A percentile compares a stretch with the other conserved stretches of the same genome.
phyloP scores from a whole-genome alignment of 2,888 invertebrate species.

The Podotricha telesiphe region DNA sequence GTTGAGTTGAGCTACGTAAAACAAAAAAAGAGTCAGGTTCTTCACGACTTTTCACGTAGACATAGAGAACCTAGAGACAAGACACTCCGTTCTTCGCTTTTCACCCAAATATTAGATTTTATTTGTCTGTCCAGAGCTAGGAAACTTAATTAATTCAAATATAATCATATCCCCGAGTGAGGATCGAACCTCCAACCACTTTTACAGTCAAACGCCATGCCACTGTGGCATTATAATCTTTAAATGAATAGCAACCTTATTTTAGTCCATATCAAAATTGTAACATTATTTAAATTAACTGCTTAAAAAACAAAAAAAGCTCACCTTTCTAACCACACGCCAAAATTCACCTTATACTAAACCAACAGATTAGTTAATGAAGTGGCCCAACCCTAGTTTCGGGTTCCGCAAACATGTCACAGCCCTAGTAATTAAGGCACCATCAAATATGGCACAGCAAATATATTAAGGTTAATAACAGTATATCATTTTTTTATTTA shows the following conservation, averaged over 20 bases:
- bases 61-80: neutral
- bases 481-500: neutral
- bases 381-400: constrained; percentile 49
- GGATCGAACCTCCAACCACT: no score
- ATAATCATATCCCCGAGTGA: no score
- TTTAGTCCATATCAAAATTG: neutral
- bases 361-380: constrained; percentile 64
- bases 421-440: constrained; percentile 39
- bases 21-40: no score
- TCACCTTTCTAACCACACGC: constrained; percentile 1
- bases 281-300: neutral
- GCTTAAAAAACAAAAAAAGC: constrained; percentile 2
- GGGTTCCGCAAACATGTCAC: constrained; percentile 39
- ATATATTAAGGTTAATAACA: constrained; percentile 35
- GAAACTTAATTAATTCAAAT: no score
- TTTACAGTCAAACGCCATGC: no score
- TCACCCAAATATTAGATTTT: no score
- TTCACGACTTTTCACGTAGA: no score
- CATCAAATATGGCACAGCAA: constrained; percentile 30
- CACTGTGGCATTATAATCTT: no score
- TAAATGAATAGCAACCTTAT: no score
- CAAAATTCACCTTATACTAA: constrained; percentile 17
- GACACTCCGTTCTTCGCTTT: neutral
- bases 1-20: no score
- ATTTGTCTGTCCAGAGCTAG: no score